Base-by-base conservation (phyloP, 2,888 invertebrate species). In the Limenitis arthemis region DNA sequence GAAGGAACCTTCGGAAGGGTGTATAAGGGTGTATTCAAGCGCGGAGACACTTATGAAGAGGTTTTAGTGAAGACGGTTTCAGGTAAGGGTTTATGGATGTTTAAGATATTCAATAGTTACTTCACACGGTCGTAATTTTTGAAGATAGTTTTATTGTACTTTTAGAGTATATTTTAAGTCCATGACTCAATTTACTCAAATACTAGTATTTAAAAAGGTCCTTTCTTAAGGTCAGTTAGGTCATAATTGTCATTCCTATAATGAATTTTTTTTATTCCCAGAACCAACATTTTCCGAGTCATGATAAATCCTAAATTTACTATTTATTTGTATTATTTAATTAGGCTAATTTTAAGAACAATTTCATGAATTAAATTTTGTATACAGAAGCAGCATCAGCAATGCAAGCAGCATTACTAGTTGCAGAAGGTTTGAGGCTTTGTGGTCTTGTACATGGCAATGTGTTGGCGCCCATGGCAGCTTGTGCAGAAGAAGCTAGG, bases 1-100 rank as follows among this genome's bases (percentile, higher is more conserved):
- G 92, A 94, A 85, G 97, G 97, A 33, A 96, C 96, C 41, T 97
- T 96, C 72, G 96, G 97, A 1, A 90, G 93, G 55, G 90, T 96
- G 38, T 95, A 94, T 78, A 90, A 91, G 64, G 97, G 95, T 38
- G 89, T 91, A 9, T 88, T 89, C 67, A 90, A 90, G 64, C 75
- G 85, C 53, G 89, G 88, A 4, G 89, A 89, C 20, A 81, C 81
- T 7, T 89, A 93, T 61, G 91, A 92, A 71, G 93, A 94, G 68
- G 94, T 96, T 49, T 84, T 93, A 61, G 91, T 96, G 52, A 97
- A 97, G 85, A 96, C 96, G 59, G 94, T 96, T 44, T 88, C 91
- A 88, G 93, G 94, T 96, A 75, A 58, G 53, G 8, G 1, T 6
- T 8, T 8, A 7, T 8, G 8, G n/a, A 4, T 6, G 4, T 5